Base-by-base conservation (phyloP, 53 echinoderm and acorn worm genomes). In the Apostichopus leukothele region DNA sequence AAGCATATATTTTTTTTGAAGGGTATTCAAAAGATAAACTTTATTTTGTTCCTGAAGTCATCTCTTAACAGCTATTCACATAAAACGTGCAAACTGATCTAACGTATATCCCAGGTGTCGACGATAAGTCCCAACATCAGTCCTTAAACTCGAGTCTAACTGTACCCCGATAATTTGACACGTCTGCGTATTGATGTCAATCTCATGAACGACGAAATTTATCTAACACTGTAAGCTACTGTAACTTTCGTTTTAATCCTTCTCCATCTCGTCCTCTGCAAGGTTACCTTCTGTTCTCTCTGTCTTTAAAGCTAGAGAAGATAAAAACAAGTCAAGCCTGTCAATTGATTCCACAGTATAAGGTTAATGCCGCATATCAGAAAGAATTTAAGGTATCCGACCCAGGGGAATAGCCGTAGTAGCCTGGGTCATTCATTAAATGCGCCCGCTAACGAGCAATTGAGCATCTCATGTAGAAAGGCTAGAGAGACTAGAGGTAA, bases 381-480 rank as follows among this genome's bases (percentile, higher is more conserved):
- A 7, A 81, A 81, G 81, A 81, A 81, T 81, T 81, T 59, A 55
- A 81, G 55, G 60, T 54, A 81, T 81, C 81, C 5, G 20, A 22
- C 81, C 59, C 81, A 54, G 18, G 81, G 81, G 81, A 71, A 20
- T 79, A 11, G 55, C 22, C 59, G 20, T 20, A 25, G 25, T 25
- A 14, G n/a, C 22, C 60, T 81, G 60, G 60, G 60, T 81, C 59
- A 81, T 81, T 57, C 60, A 59, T 81, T 59, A 59, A 14, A 81
- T 79, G 52, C 79, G 52, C 52, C 79, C 79, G 16, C 60, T 81
- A 81, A 81, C 22, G 81, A 81, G 81, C 81, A 54, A 81, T 81
- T 81, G 7, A 59, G 81, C 52, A 59, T 81, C 11, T 19, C n/a
- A 25, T 14, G 75, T 5, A 75, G 63, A 71, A 71, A 71, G 71